Evolutionary conservation across 2,797 vertebrate species (phyloP).

Genomic region (Rousettus madagascariensis): DNA sequence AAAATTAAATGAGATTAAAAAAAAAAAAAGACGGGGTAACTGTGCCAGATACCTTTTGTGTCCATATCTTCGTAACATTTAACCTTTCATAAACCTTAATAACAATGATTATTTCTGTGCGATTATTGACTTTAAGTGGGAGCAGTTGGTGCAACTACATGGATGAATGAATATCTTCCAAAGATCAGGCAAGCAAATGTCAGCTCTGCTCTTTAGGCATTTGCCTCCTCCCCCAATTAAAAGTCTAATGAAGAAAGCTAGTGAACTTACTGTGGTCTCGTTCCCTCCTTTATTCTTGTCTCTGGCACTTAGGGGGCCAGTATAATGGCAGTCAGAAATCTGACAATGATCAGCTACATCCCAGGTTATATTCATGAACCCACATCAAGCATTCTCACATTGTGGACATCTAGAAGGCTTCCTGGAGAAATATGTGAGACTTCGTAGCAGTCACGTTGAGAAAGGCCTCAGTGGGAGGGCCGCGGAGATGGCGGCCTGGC

Average conservation of each 20-base stretch:
- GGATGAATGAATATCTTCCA: background rate
- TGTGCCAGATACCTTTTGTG: background rate
- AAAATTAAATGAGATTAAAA: background rate
- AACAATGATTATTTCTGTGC: background rate
- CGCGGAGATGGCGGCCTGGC: too few relatives aligned
- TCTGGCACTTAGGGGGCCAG: background rate
- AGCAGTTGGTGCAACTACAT: background rate
- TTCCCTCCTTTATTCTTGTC: background rate
- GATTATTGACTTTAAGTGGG: background rate
- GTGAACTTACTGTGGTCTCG: background rate
- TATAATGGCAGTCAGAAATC: background rate
- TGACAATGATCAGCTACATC: background rate
- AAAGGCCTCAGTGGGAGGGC: background rate
- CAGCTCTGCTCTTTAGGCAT: background rate
- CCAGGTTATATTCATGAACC: background rate
- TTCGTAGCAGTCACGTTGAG: background rate
- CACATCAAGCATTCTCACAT: background rate
- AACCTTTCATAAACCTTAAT: background rate
- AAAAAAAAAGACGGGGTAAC: background rate
- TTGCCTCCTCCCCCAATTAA: background rate
- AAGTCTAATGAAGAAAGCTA: background rate
- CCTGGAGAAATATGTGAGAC: background rate
- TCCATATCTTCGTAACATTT: background rate
- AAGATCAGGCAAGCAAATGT: background rate
- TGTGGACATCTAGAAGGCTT: background rate